These are phyloP conservation scores for Cottus gobio DNA, from an alignment of 2,113 vertebrate genomes.

Conservation along the genomic window DNA sequence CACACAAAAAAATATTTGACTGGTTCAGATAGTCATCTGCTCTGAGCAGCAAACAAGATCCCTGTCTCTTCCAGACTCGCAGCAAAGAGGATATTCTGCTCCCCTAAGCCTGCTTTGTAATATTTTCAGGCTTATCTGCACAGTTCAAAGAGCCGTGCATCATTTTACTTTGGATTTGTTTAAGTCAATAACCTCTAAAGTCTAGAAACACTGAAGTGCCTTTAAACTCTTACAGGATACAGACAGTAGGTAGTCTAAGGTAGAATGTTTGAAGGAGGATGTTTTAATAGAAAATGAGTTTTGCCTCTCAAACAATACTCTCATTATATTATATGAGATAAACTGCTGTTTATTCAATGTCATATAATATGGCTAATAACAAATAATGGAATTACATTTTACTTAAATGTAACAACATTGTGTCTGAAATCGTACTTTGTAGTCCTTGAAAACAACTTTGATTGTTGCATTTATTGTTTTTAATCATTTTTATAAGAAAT, in stretches of 20 bases:
- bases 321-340: neutral
- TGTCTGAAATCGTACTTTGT: neutral
- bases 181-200: neutral
- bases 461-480: neutral
- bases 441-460: neutral
- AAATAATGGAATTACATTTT: neutral
- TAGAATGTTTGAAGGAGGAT: neutral
- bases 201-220: neutral
- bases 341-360: neutral
- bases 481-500: neutral
- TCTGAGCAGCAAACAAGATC: slow-evolving; percentile 19
- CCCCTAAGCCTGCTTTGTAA: slow-evolving; percentile 45
- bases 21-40: slow-evolving; percentile 38
- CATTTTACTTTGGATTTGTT: slow-evolving; percentile 28
- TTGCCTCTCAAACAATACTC: neutral
- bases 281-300: neutral
- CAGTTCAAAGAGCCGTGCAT: slow-evolving; percentile 4
- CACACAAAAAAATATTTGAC: slow-evolving; percentile 4
- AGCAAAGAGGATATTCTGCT: slow-evolving; percentile 31
- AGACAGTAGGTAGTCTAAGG: neutral
- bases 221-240: neutral
- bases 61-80: neutral
- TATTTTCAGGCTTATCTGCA: slow-evolving; percentile 40
- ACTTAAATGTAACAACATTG: neutral
- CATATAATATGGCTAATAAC: neutral